Evolutionary conservation across 1,140 invertebrate genomes (phyloP), one percentile per base, ranked within the genome.

Genomic region (Ylistrum balloti): DNA sequence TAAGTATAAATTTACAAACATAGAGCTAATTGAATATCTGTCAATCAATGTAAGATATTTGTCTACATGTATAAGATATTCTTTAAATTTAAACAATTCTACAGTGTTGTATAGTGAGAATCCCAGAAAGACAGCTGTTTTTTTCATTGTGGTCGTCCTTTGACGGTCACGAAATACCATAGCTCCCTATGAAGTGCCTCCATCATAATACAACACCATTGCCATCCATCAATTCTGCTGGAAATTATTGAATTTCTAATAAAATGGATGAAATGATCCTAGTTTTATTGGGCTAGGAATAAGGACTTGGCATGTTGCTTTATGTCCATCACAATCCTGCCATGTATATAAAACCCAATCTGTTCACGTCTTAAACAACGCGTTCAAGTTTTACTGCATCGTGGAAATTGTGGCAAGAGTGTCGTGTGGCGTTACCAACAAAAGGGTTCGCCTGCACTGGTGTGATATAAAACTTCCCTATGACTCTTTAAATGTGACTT

Each of bases 171-270:
- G 17, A 56, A 56, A 56, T 56, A 20, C 22, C n/a, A n/a, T 5
- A 74, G 15, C n/a, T 74, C 22, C 56, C 22, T 11, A 74, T 28
- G n/a, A 74, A 74, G 56, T 28, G n/a, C 56, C 56, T 74, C n/a
- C 22, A 74, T n/a, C 22, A 74, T 28, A 74, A 74, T 28, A 28
- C 56, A 28, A 22, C n/a, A 9, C 56, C 9, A 28, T 28, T 22
- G 1, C 56, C 56, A 28, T 74, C 56, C 56, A 74, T 74, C 22
- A 74, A n/a, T n/a, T 74, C 22, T 74, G 56, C n/a, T 28, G 15
- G 56, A 74, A 74, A 74, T 28, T 74, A 74, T 74, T 74, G 56
- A 74, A 74, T 74, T 74, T 74, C 56, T 74, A 74, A 74, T 74
- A 74, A 74, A 74, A 74, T 74, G 56, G 56, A 74, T 74, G 56